Conservation (phyloP, 2,113 vertebrate genomes). For the Prunella himalayana region DNA sequence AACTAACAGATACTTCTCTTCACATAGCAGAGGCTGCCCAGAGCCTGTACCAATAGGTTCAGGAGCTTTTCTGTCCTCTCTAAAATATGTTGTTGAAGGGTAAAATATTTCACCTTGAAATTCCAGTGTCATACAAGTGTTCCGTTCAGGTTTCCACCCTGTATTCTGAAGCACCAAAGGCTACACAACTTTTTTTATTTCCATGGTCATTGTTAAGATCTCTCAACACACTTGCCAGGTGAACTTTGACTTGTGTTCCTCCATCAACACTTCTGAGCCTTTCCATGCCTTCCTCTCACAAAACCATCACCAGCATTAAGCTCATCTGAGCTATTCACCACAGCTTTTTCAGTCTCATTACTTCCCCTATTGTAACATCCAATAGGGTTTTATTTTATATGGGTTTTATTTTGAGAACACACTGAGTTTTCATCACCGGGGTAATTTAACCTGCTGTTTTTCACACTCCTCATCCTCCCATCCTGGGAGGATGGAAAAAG, state of each 20-base stretch:
- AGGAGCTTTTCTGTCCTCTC: not conserved
- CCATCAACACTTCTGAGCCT: not conserved
- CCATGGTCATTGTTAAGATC: not conserved
- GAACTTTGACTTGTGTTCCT: not conserved
- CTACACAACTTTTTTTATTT: not conserved
- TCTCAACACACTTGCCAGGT: not conserved
- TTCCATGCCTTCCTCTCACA: not conserved
- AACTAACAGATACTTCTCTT: not conserved
- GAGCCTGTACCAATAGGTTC: not conserved
- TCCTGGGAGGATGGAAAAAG: not conserved
- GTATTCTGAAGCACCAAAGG: not conserved
- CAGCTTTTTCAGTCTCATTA: not conserved
- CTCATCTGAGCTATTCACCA: not conserved
- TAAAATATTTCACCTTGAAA: not conserved
- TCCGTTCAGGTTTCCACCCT: not conserved
- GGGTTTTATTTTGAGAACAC: not conserved
- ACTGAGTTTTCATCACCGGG: not conserved
- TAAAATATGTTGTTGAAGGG: not conserved
- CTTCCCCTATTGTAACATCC: not conserved
- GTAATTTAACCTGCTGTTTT: not conserved
- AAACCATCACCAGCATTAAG: not conserved
- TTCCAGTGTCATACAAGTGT: not conserved
- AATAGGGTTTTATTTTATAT: not conserved
- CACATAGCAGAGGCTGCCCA: not conserved
- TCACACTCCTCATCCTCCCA: not conserved